Base-by-base conservation (phyloP, 1,140 invertebrate species). In the Zelostemma sp. region DNA sequence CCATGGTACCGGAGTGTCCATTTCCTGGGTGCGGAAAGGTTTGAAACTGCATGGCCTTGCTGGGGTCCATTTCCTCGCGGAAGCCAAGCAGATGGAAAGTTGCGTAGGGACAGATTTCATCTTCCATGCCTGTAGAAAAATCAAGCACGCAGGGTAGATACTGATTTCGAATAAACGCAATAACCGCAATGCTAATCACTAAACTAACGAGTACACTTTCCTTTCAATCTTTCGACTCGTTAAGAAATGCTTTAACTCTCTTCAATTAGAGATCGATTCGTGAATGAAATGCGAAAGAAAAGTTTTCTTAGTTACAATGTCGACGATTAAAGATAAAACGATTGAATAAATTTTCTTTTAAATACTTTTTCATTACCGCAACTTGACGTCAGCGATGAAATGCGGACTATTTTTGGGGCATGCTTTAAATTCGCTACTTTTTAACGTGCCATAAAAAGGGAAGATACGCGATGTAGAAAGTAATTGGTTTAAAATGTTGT, bases 21-120 rank as follows among this genome's bases (percentile, higher is more conserved):
- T 90, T 90, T 3, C 80, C 87, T 74, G 93, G 93, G 81, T 95
- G 93, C 0, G 94, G 94, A 89, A 96, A 94, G 19, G 94, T 95
- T 84, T 95, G 92, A 88, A 93, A 93, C 73, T 93, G 91, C 88
- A 91, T 90, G 17, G 93, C 92, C 85, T 95, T 95, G 80, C 88
- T 92, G 12, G 94, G 94, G 81, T 96, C 94, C 93, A 96, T 95
- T 89, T 97, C 95, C 82, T 97, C 95, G 68, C 95, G 92, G 91
- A 97, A 96, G 71, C 95, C 95, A 46, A 97, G 89, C 69, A 97
- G 87, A 81, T 97, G 95, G 91, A 97, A 97, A 11, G 95, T 97
- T 1, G 95, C 95, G 84, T 97, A 97, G 9, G 95, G 95, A 84
- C 94, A 96, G 80, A 96, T 96, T 82, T 97, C 95, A 85, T 97